These are phyloP conservation scores for Plebejus anna DNA, from an alignment of 2,888 invertebrate genomes.

Conservation along the genomic window DNA sequence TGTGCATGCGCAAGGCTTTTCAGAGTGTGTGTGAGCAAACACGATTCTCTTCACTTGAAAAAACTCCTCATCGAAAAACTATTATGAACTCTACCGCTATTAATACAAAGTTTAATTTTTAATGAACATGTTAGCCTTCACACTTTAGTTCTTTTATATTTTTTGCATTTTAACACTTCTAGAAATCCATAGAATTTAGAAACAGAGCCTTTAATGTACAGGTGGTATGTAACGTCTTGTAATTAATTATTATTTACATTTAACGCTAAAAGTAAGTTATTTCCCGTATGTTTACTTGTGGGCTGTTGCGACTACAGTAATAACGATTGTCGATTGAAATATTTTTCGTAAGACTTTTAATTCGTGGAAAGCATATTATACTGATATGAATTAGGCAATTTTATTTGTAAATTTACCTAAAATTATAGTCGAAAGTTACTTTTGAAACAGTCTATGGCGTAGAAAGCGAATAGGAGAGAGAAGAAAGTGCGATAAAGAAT, in stretches of 20 bases:
- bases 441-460: too few relatives aligned
- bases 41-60: neutral
- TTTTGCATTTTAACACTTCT: slow-evolving; percentile 21
- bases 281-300: neutral
- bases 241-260: slow-evolving; percentile 23
- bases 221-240: slow-evolving; percentile 17
- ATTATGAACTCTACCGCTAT: slow-evolving; percentile 1
- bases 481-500: too few relatives aligned
- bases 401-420: too few relatives aligned
- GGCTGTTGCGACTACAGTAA: neutral
- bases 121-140: neutral
- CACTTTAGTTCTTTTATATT: neutral
- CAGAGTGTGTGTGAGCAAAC: slow-evolving; percentile 1
- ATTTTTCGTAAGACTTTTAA: too few relatives aligned
- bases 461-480: too few relatives aligned
- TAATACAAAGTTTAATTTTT: slow-evolving; percentile 5
- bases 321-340: too few relatives aligned
- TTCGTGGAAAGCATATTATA: too few relatives aligned
- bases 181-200: slow-evolving; percentile 20
- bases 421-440: too few relatives aligned
- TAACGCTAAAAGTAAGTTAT: slow-evolving; percentile 13
- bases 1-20: neutral
- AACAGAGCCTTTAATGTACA: slow-evolving; percentile 14
- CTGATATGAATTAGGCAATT: too few relatives aligned
- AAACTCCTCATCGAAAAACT: neutral